These are phyloP conservation scores for Achatina immaculata DNA, from an alignment of 1,140 invertebrate genomes.

Conservation along the genomic window DNA sequence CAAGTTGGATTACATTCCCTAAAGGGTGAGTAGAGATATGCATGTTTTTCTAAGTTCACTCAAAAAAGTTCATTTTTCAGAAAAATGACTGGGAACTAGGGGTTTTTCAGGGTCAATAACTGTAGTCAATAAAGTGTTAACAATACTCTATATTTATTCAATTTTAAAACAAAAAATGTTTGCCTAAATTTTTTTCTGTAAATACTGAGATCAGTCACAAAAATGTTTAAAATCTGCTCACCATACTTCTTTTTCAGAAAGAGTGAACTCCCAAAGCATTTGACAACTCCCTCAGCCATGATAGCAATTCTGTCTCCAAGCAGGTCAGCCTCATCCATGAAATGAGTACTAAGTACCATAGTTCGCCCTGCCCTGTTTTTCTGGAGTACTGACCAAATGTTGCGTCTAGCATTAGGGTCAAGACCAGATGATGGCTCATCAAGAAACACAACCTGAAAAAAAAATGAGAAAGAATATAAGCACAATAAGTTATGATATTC, in stretches of 20 bases:
- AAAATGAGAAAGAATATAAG: neutral
- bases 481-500: neutral
- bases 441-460: slow-evolving; percentile 63
- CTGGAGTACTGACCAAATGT: slow-evolving; percentile 84
- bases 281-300: slow-evolving; percentile 84
- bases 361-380: slow-evolving; percentile 77
- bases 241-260: slow-evolving; percentile 90
- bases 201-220: neutral
- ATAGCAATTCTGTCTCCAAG: slow-evolving; percentile 94
- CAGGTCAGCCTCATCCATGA: slow-evolving; percentile 98
- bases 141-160: no score
- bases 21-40: no score
- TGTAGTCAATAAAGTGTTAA: no score
- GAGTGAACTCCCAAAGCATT: slow-evolving; percentile 87
- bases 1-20: no score
- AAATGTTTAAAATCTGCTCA: slow-evolving; percentile 55
- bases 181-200: no score
- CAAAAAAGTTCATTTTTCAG: no score
- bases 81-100: no score
- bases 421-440: slow-evolving; percentile 92
- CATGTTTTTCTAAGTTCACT: no score
- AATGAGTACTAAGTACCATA: slow-evolving; percentile 94
- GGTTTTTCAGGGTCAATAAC: no score
- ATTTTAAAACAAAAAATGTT: no score
- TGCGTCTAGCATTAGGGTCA: slow-evolving; percentile 91